phyloP scores from a whole-genome alignment of 2,113 vertebrate species.

The Spea bombifrons region DNA sequence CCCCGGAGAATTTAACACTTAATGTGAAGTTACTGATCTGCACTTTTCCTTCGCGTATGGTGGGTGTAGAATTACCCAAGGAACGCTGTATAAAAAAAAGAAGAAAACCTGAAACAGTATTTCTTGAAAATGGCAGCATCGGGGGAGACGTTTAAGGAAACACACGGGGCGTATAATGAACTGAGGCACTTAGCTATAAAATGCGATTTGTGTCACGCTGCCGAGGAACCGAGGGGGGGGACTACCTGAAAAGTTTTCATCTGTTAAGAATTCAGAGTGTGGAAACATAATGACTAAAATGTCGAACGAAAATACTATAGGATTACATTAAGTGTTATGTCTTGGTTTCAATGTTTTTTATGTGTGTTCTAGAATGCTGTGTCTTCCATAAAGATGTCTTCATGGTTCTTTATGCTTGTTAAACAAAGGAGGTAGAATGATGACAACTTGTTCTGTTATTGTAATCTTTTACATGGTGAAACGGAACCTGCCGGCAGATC shows the following conservation, averaged over 20 bases:
- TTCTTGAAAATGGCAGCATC: constrained; percentile 37
- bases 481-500: too few species aligned
- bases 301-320: too few species aligned
- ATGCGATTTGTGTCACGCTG: constrained; percentile 27
- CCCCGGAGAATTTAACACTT: constrained; percentile 3
- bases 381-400: too few species aligned
- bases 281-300: not conserved
- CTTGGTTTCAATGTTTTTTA: too few species aligned
- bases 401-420: too few species aligned
- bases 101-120: constrained; percentile 24
- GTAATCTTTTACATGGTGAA: too few species aligned
- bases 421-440: too few species aligned
- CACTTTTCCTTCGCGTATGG: not conserved
- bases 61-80: constrained; percentile 2
- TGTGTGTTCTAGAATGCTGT: too few species aligned
- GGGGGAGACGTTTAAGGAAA: constrained; percentile 22
- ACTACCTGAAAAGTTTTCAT: constrained; percentile 19
- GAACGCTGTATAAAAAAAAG: not conserved
- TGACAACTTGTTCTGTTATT: too few species aligned
- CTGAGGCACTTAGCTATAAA: constrained; percentile 28
- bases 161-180: constrained; percentile 36
- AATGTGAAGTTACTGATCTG: not conserved
- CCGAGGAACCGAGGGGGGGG: constrained; percentile 11
- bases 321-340: too few species aligned
- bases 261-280: constrained; percentile 9